Conservation (phyloP, 2,113 vertebrate genomes). For the Ursus arctos region DNA sequence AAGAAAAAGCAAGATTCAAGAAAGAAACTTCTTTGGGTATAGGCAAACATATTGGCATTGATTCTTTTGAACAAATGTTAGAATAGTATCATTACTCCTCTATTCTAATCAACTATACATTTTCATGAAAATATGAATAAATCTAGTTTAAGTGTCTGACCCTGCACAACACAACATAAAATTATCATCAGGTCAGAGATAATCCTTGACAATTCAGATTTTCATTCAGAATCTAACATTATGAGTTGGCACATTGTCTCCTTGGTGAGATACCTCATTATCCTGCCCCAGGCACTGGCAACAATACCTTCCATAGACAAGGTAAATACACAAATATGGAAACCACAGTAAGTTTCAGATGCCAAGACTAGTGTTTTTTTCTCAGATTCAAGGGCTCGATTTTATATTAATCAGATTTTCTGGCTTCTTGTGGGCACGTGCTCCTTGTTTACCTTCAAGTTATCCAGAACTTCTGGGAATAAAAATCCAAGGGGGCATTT, state of each 20-base stretch:
- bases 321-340: neutral
- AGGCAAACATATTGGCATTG: neutral
- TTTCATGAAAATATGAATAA: neutral
- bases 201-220: neutral
- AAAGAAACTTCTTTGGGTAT: neutral
- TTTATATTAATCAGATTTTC: neutral
- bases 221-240: neutral
- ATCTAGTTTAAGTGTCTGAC: neutral
- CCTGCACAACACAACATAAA: neutral
- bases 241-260: neutral
- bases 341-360: neutral
- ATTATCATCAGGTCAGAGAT: neutral
- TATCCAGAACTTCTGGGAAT: neutral
- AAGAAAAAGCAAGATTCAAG: neutral
- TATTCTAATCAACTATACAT: neutral
- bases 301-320: neutral
- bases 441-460: neutral
- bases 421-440: neutral
- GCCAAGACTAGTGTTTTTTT: neutral
- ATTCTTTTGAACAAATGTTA: neutral
- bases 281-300: neutral
- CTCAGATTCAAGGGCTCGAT: neutral
- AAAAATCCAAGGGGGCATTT: neutral
- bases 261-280: neutral
- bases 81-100: neutral